Base-by-base conservation (phyloP, 2,797 vertebrate genomes). In the Macrochelys suwanniensis region DNA sequence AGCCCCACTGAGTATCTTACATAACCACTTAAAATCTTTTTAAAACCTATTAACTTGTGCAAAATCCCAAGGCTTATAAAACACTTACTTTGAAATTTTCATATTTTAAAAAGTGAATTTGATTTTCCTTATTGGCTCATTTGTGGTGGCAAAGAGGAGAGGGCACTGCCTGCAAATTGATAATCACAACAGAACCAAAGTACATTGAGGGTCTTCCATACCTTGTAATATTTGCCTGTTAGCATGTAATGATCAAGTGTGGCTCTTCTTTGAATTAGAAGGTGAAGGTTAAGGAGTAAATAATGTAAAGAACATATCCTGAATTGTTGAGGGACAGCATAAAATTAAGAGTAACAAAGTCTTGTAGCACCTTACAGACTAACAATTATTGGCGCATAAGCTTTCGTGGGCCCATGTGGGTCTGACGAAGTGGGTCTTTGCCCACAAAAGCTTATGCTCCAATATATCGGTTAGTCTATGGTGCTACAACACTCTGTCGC, bases 101-200 rank as follows among this genome's bases (percentile, higher is more conserved):
- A 1, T 50, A 5, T 31, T 87, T 95, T 88, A 68, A 47, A 53
- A 91, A 89, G n/a, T 49, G 71, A 49, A 54, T 65, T 87, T 82
- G 11, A 74, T 85, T 92, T 94, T 77, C 84, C 33, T 78, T 23
- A 19, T 84, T 59, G 84, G 85, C 53, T 95, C 28, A 92, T 85
- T 47, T 8, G 53, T 54, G 13, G 78, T 51, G 89, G 84, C 23
- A 91, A 42, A 13, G 51, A 15, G 51, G 17, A 19, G 16, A 53
- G 17, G 51, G 51, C 53, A 88, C 71, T 85, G 82, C 59, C 19
- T 78, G 42, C 79, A 53, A 74, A 92, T 65, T 49, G 59, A 50
- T 49, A 25, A 92, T 88, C 85, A 68, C 54, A 88, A 51, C 50
- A 74, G 89, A 85, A 96, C 54, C 54, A 85, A 85, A 47, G 28